phyloP scores from a whole-genome alignment of 2,888 invertebrate species.

The Chrysotoxum bicinctum region DNA sequence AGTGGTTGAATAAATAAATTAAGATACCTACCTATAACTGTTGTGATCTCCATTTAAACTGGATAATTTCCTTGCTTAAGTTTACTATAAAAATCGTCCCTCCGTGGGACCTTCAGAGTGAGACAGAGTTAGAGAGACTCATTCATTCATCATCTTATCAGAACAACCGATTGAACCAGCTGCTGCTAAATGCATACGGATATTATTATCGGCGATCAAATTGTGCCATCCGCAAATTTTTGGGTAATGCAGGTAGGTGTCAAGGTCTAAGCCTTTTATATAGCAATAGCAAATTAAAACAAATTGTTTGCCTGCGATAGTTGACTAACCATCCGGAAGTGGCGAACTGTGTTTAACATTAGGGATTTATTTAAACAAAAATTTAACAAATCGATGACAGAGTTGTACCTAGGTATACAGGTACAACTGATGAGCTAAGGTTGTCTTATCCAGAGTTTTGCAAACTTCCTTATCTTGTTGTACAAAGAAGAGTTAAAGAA shows the following conservation, averaged over 20 bases:
- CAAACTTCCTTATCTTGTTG: conserved; percentile 51
- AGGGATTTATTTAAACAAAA: conserved; percentile 29
- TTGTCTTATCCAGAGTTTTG: background rate
- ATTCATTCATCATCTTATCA: conserved; percentile 24
- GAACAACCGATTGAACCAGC: conserved; percentile 31
- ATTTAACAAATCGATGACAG: conserved; percentile 15
- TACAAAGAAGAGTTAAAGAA: background rate
- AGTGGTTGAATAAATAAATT: background rate
- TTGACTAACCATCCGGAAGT: conserved; percentile 1
- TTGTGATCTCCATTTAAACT: conserved; percentile 12
- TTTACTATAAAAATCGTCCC: background rate
- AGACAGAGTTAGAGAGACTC: conserved; percentile 31
- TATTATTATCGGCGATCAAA: conserved; percentile 82
- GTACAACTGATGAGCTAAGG: background rate
- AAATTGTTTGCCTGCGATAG: background rate
- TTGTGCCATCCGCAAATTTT: conserved; percentile 81
- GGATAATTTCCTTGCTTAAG: background rate
- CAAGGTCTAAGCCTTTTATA: background rate
- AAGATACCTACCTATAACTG: background rate
- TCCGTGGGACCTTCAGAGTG: conserved; percentile 10
- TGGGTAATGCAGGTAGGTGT: conserved; percentile 82
- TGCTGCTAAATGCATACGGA: conserved; percentile 82
- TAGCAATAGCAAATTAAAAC: background rate
- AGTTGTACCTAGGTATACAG: background rate
- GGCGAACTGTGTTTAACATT: background rate